Evolutionary conservation across 1,140 invertebrate species (phyloP), one percentile per base, ranked within the genome.

Genomic region (Eufriesea mexicana): DNA sequence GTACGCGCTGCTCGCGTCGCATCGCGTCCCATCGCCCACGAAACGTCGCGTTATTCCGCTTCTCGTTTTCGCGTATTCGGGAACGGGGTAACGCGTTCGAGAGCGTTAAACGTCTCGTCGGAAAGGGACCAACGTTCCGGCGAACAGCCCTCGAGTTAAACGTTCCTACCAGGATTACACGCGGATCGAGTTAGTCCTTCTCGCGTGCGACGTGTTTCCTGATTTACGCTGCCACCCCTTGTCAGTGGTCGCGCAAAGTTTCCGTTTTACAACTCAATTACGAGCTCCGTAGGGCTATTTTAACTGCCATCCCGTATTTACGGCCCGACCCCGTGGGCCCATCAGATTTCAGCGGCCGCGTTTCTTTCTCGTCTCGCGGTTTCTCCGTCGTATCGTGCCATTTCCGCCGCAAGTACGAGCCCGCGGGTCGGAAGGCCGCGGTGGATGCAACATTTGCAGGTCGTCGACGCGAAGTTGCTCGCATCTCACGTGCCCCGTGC

Each of bases 251-350:
- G 64, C 42, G 9, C 8, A 7, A 51, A 68, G 45, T 71, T 35
- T 59, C 49, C 57, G 45, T 72, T 79, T 79, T 79, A 79, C 57
- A 62, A 72, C 77, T 62, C 77, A 35, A 79, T 62, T 79, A 79
- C 55, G 45, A 79, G 25, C 55, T 42, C n/a, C 42, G 42, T 70
- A 70, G 28, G 54, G 28, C 42, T 42, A 45, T 35, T 79, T 68
- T 49, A 70, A 79, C 76, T 35, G 42, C 61, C 42, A 16, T 0
- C 9, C 42, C 7, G 51, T 25, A 79, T 59, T 59, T 78, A 68
- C 28, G 51, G 35, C 47, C 35, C 51, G 51, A 16, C 23, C 51
- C 16, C 16, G 62, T 14, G 59, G 25, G 62, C n/a, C 64, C 47
- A 79, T 79, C 76, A 49, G 55, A 70, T 70, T 57, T 57, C 55